A percentile compares a stretch with the other conserved stretches of the same genome.
Evolutionary conservation across 2,113 vertebrate species (phyloP).

Genomic region (Emydocephalus ijimae): DNA sequence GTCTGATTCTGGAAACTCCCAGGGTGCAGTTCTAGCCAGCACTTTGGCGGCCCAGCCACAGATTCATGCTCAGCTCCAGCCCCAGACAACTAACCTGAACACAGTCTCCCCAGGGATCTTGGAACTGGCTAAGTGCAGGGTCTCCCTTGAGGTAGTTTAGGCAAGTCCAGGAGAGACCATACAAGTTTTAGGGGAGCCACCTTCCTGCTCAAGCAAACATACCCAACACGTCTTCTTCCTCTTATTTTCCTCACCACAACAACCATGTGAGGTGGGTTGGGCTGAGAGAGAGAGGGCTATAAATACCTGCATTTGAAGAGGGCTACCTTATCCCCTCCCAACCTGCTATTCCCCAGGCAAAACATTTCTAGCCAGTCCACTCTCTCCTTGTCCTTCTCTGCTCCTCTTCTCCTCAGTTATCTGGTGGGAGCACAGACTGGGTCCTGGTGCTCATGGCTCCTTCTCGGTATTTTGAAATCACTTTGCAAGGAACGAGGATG

Average conservation of each 20-base stretch:
- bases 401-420: not conserved
- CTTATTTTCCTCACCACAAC: too few species aligned
- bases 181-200: not conserved
- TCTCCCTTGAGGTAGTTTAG: not conserved
- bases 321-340: not conserved
- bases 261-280: too few species aligned
- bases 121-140: not conserved
- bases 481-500: not conserved
- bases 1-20: not conserved
- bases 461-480: not conserved
- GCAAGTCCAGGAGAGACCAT: not conserved
- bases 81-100: not conserved
- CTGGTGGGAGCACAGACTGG: not conserved
- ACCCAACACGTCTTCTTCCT: too few species aligned
- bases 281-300: not conserved
- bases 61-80: not conserved
- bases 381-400: not conserved
- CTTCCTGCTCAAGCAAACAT: not conserved
- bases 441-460: not conserved
- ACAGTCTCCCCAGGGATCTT: not conserved
- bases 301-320: not conserved
- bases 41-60: not conserved
- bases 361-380: not conserved
- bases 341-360: not conserved
- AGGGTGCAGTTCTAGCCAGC: not conserved